Conservation (phyloP, 1,140 invertebrate species). For the Himalopsyche phryganea region DNA sequence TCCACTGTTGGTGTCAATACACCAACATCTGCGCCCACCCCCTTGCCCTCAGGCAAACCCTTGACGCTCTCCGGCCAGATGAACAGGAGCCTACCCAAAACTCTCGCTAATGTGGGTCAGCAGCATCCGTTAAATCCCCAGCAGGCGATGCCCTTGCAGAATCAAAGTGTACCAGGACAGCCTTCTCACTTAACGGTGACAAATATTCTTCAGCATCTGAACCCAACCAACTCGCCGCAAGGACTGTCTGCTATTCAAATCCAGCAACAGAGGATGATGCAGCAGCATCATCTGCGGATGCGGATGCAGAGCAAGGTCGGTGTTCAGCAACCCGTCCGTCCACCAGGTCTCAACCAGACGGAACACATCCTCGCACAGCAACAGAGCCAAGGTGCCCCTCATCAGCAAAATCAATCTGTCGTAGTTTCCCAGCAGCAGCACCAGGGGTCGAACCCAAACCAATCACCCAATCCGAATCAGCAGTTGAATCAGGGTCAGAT, state of each 20-base stretch:
- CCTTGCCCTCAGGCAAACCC: background rate
- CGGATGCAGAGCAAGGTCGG: constrained; percentile 31
- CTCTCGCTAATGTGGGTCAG: background rate
- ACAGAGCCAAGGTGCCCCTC: constrained; percentile 33
- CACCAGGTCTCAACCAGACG: no score
- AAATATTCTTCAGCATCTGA: background rate
- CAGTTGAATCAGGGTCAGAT: constrained; percentile 39
- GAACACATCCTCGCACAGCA: constrained; percentile 28
- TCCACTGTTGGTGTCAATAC: constrained; percentile 40
- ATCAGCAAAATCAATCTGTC: constrained; percentile 39
- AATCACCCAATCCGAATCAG: constrained; percentile 30
- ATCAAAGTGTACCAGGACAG: background rate
- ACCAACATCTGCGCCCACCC: constrained; percentile 36
- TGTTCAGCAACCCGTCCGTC: no score
- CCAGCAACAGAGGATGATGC: constrained; percentile 50
- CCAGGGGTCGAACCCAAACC: no score
- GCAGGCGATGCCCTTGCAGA: background rate
- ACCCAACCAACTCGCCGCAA: constrained; percentile 32
- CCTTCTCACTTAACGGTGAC: background rate
- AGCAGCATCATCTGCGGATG: constrained; percentile 44
- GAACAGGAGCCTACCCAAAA: background rate
- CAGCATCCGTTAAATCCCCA: constrained; percentile 1
- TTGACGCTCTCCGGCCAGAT: no score
- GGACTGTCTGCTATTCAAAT: constrained; percentile 47
- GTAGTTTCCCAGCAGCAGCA: constrained; percentile 39